Percentiles rank a stretch among this genome's conserved stretches.
Conservation (phyloP, 2,888 invertebrate genomes). For the Xestobium rufovillosum region DNA sequence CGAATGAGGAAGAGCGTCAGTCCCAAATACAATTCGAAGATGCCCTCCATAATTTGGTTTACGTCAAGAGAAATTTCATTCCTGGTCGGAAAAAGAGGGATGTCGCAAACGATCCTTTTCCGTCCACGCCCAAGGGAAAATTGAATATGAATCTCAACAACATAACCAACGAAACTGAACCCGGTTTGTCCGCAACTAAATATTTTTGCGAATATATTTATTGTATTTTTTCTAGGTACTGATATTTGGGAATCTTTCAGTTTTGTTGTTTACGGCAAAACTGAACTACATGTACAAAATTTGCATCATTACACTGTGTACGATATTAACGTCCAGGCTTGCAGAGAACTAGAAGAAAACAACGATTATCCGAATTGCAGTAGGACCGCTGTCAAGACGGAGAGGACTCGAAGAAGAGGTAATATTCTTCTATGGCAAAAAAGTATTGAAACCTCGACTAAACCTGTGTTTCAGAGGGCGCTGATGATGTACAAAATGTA, state of each 20-base stretch:
- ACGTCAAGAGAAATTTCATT: conserved; percentile 43
- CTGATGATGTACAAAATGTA: conserved; percentile 56
- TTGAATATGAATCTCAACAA: too few relatives aligned
- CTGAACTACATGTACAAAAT: conserved; percentile 49
- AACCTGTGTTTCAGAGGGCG: conserved; percentile 56
- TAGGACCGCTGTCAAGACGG: conserved; percentile 42
- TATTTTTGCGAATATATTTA: too few relatives aligned
- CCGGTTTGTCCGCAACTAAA: too few relatives aligned
- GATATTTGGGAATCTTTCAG: conserved; percentile 30
- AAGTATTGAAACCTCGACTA: too few relatives aligned
- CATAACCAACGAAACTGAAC: conserved; percentile 10
- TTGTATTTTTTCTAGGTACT: too few relatives aligned
- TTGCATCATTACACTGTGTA: conserved; percentile 75
- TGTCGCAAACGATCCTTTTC: conserved; percentile 4
- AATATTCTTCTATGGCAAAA: conserved; percentile 6
- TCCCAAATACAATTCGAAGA: conserved; percentile 70
- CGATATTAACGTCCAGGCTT: conserved; percentile 68
- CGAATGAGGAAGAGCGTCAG: conserved; percentile 51
- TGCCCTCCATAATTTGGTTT: conserved; percentile 69
- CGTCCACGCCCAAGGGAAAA: neutral
- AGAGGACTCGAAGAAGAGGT: conserved; percentile 41
- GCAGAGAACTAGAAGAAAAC: conserved; percentile 54
- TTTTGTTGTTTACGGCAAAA: conserved; percentile 34
- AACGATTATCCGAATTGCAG: conserved; percentile 48
- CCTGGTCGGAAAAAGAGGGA: conserved; percentile 8